Base-by-base conservation (phyloP, 1,140 invertebrate species). In the Lepidurus packardi region DNA sequence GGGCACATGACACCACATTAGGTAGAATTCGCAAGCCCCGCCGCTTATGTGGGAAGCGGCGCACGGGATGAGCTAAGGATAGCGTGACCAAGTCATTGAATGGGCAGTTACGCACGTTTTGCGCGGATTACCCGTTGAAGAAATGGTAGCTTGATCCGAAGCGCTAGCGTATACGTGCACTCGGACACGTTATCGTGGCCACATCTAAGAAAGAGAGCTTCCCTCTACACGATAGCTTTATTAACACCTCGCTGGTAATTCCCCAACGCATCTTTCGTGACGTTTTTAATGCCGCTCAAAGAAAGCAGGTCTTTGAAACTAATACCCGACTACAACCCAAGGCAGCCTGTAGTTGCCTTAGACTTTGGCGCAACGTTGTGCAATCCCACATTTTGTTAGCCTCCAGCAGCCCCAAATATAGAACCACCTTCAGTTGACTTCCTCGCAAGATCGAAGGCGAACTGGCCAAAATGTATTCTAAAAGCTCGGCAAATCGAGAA, bases 1-100 rank as follows among this genome's bases (percentile, higher is more conserved):
- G 53, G 53, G 53, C 53, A 65, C 53, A 65, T 65, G 53, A 21
- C 53, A 65, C 53, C 53, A 13, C 53, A 65, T 65, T 65, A 65
- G 16, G 21, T 65, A 65, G 21, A 65, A 65, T 65, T 65, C 21
- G 53, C 53, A 65, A 21, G 53, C 53, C 34, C 21, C 1, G 7
- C 53, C 6, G n/a, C 53, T 65, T 21, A 65, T n/a, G 53, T 65
- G 53, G 13, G 53, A 16, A 65, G 53, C 34, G 34, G 34, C 53
- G 53, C 53, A 65, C 53, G 53, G 53, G 13, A 65, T 65, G 53
- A 65, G 53, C 53, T 65, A 65, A 65, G 53, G 53, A 65, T 65
- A 65, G 53, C 53, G 53, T 65, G 53, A 65, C 53, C 53, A 65
- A 65, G 53, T 65, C 53, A 4, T 13, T 65, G 53, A 65, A 65